phyloP scores from a whole-genome alignment of 2,888 invertebrate species.

The Apodemia zela region DNA sequence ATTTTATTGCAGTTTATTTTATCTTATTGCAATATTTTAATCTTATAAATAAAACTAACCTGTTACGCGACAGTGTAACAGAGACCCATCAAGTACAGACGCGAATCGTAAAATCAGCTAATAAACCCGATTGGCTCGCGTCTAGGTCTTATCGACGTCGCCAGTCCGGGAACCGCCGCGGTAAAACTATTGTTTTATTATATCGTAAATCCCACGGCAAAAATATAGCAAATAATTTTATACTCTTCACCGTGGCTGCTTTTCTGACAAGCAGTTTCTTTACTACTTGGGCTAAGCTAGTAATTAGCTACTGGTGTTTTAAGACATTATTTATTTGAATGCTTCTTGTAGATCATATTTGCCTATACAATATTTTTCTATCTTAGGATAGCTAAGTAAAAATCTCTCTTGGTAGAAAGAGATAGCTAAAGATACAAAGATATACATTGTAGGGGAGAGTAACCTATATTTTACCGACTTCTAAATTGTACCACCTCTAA shows the following conservation, averaged over 20 bases:
- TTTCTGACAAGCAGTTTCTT: neutral
- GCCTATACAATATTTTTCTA: too few relatives aligned
- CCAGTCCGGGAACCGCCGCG: conserved; percentile 21
- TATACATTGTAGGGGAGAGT: too few relatives aligned
- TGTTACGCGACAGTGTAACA: conserved; percentile 39
- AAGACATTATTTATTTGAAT: neutral
- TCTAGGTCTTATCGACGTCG: conserved; percentile 38
- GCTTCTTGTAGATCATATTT: neutral
- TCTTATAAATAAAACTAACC: too few relatives aligned
- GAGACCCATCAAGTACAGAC: conserved; percentile 28
- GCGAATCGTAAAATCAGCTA: conserved; percentile 44
- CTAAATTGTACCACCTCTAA: too few relatives aligned
- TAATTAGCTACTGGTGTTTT: conserved; percentile 3
- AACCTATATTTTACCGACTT: too few relatives aligned
- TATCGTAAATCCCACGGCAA: neutral
- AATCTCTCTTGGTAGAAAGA: too few relatives aligned
- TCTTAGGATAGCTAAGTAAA: too few relatives aligned
- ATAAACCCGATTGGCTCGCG: conserved; percentile 52
- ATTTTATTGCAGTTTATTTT: too few relatives aligned
- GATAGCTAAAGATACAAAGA: too few relatives aligned
- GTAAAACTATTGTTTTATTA: conserved; percentile 16
- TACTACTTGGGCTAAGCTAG: neutral
- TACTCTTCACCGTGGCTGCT: neutral
- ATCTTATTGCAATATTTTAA: too few relatives aligned
- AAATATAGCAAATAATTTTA: neutral